A percentile compares a stretch with the other conserved stretches of the same genome.
Evolutionary conservation across 2,797 vertebrate genomes (phyloP).

Genomic region (Sebastes taczanowskii): DNA sequence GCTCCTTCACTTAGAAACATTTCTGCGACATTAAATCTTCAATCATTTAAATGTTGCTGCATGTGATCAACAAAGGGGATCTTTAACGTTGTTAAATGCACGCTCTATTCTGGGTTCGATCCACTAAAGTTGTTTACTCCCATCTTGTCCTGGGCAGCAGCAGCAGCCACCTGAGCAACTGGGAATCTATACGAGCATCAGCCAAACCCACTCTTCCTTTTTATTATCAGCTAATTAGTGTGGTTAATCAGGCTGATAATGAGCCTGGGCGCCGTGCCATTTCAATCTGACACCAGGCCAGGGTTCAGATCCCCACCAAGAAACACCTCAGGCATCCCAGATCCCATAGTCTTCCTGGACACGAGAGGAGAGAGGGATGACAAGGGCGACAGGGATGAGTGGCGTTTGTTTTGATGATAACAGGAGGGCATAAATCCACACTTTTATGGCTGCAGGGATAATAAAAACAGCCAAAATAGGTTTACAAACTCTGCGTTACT

Average conservation of each 20-base stretch:
- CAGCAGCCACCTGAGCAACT: slow-evolving; percentile 58
- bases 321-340: slow-evolving; percentile 3
- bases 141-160: slow-evolving; percentile 41
- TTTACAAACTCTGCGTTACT: not conserved
- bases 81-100: not conserved
- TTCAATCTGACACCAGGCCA: slow-evolving; percentile 73
- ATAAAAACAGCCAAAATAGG: slow-evolving; percentile 11
- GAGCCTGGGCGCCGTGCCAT: slow-evolving; percentile 70
- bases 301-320: slow-evolving; percentile 57
- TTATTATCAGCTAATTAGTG: slow-evolving; percentile 84
- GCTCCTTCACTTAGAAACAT: slow-evolving; percentile 19
- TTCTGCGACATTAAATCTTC: not conserved
- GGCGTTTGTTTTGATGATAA: slow-evolving; percentile 10
- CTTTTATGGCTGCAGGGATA: not conserved
- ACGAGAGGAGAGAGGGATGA: not conserved
- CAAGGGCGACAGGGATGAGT: not conserved
- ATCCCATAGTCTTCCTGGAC: slow-evolving; percentile 25
- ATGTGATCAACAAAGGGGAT: not conserved
- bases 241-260: slow-evolving; percentile 85
- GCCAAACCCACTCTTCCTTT: slow-evolving; percentile 39
- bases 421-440: not conserved
- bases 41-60: not conserved
- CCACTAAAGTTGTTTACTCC: not conserved
- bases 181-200: slow-evolving; percentile 18
- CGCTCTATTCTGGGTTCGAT: not conserved